phyloP scores from a whole-genome alignment of 2,113 vertebrate species.

The Cephalophus harveyi region DNA sequence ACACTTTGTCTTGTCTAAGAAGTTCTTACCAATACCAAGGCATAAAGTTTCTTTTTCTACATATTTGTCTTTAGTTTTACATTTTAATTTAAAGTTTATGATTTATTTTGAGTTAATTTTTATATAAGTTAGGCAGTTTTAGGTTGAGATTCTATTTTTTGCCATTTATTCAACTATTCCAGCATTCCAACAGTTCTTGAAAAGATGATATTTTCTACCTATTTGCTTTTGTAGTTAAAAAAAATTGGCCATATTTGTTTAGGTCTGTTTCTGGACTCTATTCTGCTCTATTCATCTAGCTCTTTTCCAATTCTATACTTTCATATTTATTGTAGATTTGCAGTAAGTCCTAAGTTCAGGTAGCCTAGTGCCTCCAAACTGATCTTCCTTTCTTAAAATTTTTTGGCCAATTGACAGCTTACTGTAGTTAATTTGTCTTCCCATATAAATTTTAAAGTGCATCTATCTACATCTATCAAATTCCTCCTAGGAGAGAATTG shows the following conservation, averaged over 20 bases:
- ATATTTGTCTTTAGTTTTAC: neutral
- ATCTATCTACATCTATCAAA: neutral
- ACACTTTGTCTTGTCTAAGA: neutral
- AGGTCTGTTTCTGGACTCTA: neutral
- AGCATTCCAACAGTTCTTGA: neutral
- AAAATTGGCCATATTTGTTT: neutral
- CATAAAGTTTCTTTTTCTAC: neutral
- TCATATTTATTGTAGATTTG: neutral
- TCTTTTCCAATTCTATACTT: neutral
- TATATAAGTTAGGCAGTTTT: neutral
- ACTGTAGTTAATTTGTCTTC: neutral
- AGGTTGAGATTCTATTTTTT: neutral
- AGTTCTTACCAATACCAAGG: neutral
- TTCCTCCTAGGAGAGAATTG: neutral
- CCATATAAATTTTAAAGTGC: neutral
- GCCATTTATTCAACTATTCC: neutral
- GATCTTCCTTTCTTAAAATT: neutral
- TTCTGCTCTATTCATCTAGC: neutral
- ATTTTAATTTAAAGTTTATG: neutral
- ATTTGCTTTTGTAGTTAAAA: neutral
- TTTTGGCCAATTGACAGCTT: neutral
- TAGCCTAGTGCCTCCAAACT: neutral
- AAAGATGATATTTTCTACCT: neutral
- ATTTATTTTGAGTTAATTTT: conserved; percentile 1
- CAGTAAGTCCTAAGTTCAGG: neutral